Base-by-base conservation (phyloP, 2,888 invertebrate species). In the Tiliacea citrago region DNA sequence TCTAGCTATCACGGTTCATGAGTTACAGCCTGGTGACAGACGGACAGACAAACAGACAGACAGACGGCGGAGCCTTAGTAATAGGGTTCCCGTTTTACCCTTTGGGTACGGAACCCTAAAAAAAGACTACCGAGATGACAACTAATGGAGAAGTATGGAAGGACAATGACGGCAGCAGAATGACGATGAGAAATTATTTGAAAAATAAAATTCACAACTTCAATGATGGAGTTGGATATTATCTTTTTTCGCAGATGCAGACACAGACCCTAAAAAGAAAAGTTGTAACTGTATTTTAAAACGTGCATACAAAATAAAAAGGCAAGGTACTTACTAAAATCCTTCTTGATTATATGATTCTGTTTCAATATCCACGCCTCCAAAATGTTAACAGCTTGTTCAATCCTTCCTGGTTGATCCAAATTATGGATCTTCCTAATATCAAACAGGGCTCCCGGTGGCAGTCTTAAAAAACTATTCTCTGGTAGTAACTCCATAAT, bases 331-430 rank as follows among this genome's bases (percentile, higher is more conserved):
- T 88, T 63, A 90, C 94, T 82, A 57, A 90, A 89, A 70, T 88
- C 85, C 24, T 89, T 90, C 45, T 90, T 88, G 5, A 78, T 45
- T 55, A 91, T 87, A 68, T 92, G 90, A 29, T 80, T 65, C 67
- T 92, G 90, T 66, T 91, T 91, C 18, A 84, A 78, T 4, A 91
- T n/a, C 94, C 93, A 94, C 0, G 90, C 86, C 39, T 91, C 88
- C 18, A 94, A 73, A 24, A 93, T 88, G 7, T 87, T 83, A 0
- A 93, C 71, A 0, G 92, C 88, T 73, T 92, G 85, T 1, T 79
- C 76, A 70, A 93, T 82, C 55, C 88, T 85, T 6, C 84, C 89
- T 0, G 89, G 87, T n/a, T 92, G 16, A n/a, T 66, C 89, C 42
- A 93, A 72, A 60, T 90, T 86, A 47, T 89, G 85, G 5, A 83